Conservation (phyloP, 2,797 vertebrate genomes). For the Anas bahamensis region DNA sequence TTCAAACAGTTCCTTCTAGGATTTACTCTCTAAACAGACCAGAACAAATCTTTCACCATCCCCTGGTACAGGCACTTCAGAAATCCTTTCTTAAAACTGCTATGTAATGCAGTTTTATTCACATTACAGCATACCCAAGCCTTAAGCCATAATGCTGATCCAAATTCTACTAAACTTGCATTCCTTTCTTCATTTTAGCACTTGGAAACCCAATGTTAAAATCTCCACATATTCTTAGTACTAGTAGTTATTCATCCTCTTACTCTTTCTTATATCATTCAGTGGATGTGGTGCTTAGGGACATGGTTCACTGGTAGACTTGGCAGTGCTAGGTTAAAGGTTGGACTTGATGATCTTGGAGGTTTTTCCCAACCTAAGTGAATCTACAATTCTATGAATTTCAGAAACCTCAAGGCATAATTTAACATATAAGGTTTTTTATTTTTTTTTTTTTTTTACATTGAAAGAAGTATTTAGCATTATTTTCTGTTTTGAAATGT, state of each 20-base stretch:
- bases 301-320: too few species aligned
- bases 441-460: background rate
- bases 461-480: conserved; percentile 35
- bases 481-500: conserved; percentile 21
- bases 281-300: background rate
- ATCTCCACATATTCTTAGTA: background rate
- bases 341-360: too few species aligned
- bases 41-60: background rate
- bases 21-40: background rate
- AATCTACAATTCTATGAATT: background rate
- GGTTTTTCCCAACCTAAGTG: too few species aligned
- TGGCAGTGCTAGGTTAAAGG: too few species aligned
- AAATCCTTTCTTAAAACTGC: conserved; percentile 15
- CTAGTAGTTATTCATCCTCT: conserved; percentile 3
- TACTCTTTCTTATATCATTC: background rate
- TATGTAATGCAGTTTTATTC: background rate
- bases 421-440: background rate
- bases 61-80: background rate
- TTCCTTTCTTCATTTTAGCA: background rate
- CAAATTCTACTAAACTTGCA: background rate
- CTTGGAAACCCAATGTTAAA: background rate
- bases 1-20: conserved; percentile 14
- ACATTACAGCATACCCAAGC: background rate
- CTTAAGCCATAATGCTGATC: background rate
- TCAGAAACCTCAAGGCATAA: background rate